These are phyloP conservation scores for Leptestheria dahalacensis DNA, from an alignment of 1,140 invertebrate species.

Conservation along the genomic window DNA sequence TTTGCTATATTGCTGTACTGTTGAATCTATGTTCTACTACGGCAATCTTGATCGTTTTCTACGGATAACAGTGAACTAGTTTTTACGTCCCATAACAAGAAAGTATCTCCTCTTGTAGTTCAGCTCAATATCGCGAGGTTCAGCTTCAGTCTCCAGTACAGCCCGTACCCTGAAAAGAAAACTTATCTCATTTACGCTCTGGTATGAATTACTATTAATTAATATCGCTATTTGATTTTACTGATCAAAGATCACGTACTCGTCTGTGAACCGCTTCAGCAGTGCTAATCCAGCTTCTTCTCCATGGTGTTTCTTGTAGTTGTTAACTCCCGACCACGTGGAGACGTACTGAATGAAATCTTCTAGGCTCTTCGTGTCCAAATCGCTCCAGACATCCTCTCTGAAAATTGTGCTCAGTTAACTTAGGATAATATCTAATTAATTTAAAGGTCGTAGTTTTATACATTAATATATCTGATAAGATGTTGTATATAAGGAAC, in stretches of 20 bases:
- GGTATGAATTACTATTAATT: background rate
- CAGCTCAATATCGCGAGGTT: constrained; percentile 6
- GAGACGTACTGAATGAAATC: constrained; percentile 18
- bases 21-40: too few species aligned
- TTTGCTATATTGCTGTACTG: too few species aligned
- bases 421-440: background rate
- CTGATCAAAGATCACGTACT: constrained; percentile 13
- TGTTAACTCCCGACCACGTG: constrained; percentile 20
- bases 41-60: too few species aligned
- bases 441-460: background rate
- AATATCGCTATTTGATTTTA: background rate
- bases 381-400: constrained; percentile 15
- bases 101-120: constrained; percentile 13
- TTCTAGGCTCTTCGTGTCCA: constrained; percentile 10
- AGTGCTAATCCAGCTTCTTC: constrained; percentile 15
- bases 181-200: too few species aligned
- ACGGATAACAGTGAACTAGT: too few species aligned
- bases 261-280: constrained; percentile 17
- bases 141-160: background rate
- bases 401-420: constrained; percentile 11
- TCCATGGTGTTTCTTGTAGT: constrained; percentile 16
- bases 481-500: too few species aligned
- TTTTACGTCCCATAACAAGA: constrained; percentile 16
- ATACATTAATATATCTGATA: too few species aligned
- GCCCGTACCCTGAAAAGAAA: constrained; percentile 7